Evolutionary conservation across 2,888 invertebrate genomes (phyloP).

Genomic region (Drosophila diplacantha): DNA sequence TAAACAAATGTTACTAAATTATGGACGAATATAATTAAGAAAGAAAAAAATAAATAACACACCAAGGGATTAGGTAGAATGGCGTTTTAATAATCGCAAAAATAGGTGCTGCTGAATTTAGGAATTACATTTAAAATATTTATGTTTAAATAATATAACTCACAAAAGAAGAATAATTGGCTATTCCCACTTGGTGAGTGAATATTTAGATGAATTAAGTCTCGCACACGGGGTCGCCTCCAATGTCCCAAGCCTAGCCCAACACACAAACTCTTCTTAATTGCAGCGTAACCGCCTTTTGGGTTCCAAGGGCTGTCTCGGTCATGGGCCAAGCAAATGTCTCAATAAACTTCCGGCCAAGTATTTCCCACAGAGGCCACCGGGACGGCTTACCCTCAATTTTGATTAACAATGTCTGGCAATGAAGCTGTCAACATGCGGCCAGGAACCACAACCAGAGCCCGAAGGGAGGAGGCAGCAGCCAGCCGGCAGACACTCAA

Average conservation of each 20-base stretch:
- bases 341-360: constrained; percentile 56
- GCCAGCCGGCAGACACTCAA: constrained; percentile 8
- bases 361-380: constrained; percentile 18
- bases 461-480: background rate
- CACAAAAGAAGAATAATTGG: background rate
- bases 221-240: background rate
- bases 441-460: constrained; percentile 21
- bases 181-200: background rate
- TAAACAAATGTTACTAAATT: background rate
- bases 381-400: constrained; percentile 68
- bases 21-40: background rate
- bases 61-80: background rate
- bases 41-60: background rate
- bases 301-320: constrained; percentile 5
- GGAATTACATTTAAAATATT: background rate
- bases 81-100: background rate
- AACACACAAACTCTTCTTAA: constrained; percentile 60
- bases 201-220: background rate
- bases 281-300: constrained; percentile 46
- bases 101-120: background rate
- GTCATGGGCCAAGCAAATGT: constrained; percentile 57
- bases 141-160: background rate
- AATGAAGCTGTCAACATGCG: constrained; percentile 71
- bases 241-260: constrained; percentile 12
- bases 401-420: constrained; percentile 73